Base-by-base conservation (phyloP, 2,888 invertebrate genomes). In the Parnassius smintheus region DNA sequence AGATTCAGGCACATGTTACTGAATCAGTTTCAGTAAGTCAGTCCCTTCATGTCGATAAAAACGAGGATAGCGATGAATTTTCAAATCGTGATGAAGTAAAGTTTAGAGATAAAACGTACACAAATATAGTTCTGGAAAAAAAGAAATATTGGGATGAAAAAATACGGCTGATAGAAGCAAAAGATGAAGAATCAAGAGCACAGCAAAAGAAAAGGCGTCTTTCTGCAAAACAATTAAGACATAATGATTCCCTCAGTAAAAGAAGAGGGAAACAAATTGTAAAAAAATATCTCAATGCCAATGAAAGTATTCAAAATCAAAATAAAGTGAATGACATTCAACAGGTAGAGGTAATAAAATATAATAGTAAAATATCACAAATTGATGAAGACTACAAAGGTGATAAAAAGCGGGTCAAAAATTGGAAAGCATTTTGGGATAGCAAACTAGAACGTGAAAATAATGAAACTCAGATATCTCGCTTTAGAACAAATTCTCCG, bases 21-120 rank as follows among this genome's bases (percentile, higher is more conserved):
- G 92, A 92, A 91, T 91, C 86, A 77, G 77, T 82, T 84, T 90
- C 89, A 91, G 91, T 73, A 91, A 91, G 91, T 91, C 91, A 81
- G 73, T 72, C 75, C 88, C 89, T 91, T 90, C 86, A 73, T 66
- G 68, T 70, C 65, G 61, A 75, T 64, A 63, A 72, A 56, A 68
- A 68, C 44, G 69, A 78, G 60, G 65, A 72, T 60, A 51, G 65
- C 62, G 63, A 71, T 61, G 59, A 41, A 10, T 66, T 61, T 59
- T 62, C 68, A 63, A 72, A 69, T 59, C 76, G 69, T 64, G 70
- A 75, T 48, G 74, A 82, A 75, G 80, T 72, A 53, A 77, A 82
- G 69, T 88, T 88, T 70, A 83, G 86, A 10, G 82, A 84, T 66
- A 70, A 68, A 64, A 74, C 63, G 44, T 68, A 70, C 48, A 78